Conservation (phyloP, 2,113 vertebrate species). For the Sylvia atricapilla region DNA sequence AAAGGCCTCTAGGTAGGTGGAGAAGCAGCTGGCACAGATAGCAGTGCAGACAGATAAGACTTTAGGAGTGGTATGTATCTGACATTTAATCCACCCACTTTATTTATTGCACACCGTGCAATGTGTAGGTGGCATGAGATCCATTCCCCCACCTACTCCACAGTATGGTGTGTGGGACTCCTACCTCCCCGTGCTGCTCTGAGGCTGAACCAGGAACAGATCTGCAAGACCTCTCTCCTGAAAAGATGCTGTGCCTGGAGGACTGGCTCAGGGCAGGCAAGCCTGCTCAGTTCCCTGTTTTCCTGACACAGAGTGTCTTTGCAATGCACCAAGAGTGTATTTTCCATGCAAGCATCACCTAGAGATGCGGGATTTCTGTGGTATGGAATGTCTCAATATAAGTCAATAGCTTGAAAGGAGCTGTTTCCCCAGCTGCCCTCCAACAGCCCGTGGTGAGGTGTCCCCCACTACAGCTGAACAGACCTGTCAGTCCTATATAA, state of each 20-base stretch:
- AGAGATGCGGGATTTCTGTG: not conserved
- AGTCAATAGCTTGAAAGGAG: not conserved
- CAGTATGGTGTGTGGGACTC: not conserved
- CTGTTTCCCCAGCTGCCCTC: not conserved
- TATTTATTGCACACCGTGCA: slow-evolving; percentile 38
- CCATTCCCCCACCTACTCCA: not conserved
- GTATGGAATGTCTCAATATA: not conserved
- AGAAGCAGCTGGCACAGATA: slow-evolving; percentile 54
- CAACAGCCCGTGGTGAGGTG: not conserved
- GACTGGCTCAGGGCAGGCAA: not conserved
- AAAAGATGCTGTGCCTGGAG: not conserved
- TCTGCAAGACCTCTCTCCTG: not conserved
- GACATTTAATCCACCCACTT: slow-evolving; percentile 57
- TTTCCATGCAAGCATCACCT: not conserved
- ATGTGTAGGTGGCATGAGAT: slow-evolving; percentile 27
- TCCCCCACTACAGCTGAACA: not conserved
- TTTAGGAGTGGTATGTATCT: slow-evolving; percentile 30
- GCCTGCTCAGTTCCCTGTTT: not conserved
- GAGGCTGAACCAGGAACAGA: not conserved
- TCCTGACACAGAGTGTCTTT: not conserved
- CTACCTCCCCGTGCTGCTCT: not conserved
- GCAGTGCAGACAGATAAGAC: slow-evolving; percentile 42
- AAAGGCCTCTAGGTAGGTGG: slow-evolving; percentile 56
- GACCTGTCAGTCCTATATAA: not conserved
- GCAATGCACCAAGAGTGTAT: not conserved